Conservation (phyloP, 30 jellyfish, hydroid and myxozoan species). For the Cassiopea andromeda region DNA sequence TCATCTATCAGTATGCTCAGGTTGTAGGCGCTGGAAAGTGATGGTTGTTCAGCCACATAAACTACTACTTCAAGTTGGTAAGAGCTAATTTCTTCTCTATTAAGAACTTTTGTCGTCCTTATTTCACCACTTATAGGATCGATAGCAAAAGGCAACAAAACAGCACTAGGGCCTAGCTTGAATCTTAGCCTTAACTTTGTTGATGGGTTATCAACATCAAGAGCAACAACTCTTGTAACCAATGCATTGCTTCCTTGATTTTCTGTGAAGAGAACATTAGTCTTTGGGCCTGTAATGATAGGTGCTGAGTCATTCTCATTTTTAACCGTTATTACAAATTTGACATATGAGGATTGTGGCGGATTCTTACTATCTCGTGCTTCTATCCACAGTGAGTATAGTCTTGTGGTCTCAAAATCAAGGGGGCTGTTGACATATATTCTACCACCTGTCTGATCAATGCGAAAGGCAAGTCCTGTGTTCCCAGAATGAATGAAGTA, state of each 20-base stretch:
- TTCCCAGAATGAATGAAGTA: conserved; percentile 60
- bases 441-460: conserved; percentile 32
- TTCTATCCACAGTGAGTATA: conserved; percentile 75
- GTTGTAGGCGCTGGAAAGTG: conserved; percentile 14
- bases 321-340: conserved; percentile 46
- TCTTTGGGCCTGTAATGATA: conserved; percentile 30
- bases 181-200: conserved; percentile 42
- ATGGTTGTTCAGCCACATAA: conserved; percentile 34
- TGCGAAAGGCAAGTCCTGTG: conserved; percentile 25
- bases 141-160: conserved; percentile 50
- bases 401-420: conserved; percentile 65
- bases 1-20: conserved; percentile 60
- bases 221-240: conserved; percentile 53
- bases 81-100: conserved; percentile 58
- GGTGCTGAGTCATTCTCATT: conserved; percentile 81
- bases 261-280: conserved; percentile 43
- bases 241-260: conserved; percentile 48
- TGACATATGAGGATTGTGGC: conserved; percentile 70
- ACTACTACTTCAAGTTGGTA: conserved; percentile 38
- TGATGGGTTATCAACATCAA: conserved; percentile 62
- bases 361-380: conserved; percentile 82
- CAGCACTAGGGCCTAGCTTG: conserved; percentile 21
- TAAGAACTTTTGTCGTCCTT: conserved; percentile 39
- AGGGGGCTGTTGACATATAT: conserved; percentile 15
- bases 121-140: conserved; percentile 66